Base-by-base conservation (phyloP, 2,888 invertebrate genomes). In the Gastracanthus pulcherrimus region DNA sequence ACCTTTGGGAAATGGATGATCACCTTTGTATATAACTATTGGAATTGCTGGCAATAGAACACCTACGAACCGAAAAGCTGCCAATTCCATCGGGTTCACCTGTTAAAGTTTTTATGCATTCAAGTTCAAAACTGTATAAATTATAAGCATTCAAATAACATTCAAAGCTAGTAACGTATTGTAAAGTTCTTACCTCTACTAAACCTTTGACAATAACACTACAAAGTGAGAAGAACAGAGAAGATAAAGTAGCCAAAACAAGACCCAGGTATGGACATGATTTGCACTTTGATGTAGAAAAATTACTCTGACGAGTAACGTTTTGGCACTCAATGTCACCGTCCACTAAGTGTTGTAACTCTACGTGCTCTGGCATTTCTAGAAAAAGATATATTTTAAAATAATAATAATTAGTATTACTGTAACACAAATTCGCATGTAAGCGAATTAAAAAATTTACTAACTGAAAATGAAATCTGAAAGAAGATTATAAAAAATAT, bases 151-250 rank as follows among this genome's bases (percentile, higher is more conserved):
- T n/a, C n/a, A n/a, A n/a, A n/a, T n/a, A n/a, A n/a, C n/a, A n/a
- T n/a, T n/a, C n/a, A n/a, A n/a, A n/a, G n/a, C n/a, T 34, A n/a
- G 9, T 36, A 9, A 67, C 6, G 16, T 41, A 5, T 29, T 34
- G 67, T 23, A 29, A 19, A 7, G 3, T 2, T 34, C 72, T 76
- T 60, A 98, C 95, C 87, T 96, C 95, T 4, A 96, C 95, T 87
- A 98, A 93, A 89, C 96, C 96, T 92, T 98, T 98, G 2, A 98
- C 98, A 85, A 98, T 97, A 45, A 97, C 97, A 66, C 98, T 97
- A 91, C 97, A 97, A 78, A 98, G 92, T 2, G 97, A 98, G 91
- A 98, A 98, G 91, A 98, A 98, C 69, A 98, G 92, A 19, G 97
- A 97, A 13, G 98, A 98, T 67, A 97, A 91, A 0, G 97, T 97